Conservation (phyloP, 1,140 invertebrate species). For the Scaptomyza hsui region DNA sequence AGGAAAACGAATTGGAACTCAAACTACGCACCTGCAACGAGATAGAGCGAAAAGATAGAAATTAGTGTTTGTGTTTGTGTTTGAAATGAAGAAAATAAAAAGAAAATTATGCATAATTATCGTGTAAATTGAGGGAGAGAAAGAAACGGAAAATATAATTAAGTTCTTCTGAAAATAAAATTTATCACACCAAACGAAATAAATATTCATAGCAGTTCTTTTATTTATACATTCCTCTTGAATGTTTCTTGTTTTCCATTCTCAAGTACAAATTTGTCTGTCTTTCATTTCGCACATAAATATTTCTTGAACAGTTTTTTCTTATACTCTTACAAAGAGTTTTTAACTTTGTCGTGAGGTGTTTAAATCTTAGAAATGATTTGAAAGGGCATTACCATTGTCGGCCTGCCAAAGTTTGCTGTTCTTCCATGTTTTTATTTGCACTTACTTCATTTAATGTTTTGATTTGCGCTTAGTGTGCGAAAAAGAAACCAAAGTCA, state of each 20-base stretch:
- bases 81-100: neutral
- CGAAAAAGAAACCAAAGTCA: slow-evolving; percentile 73
- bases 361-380: neutral
- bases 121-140: neutral
- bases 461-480: slow-evolving; percentile 64
- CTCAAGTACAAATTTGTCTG: neutral
- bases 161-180: neutral
- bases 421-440: slow-evolving; percentile 47
- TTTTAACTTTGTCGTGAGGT: neutral
- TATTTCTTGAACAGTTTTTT: slow-evolving; percentile 14
- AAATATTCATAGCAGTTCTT: neutral
- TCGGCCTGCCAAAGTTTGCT: neutral
- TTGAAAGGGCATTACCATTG: neutral
- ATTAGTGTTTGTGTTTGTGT: slow-evolving; percentile 41
- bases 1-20: slow-evolving; percentile 9
- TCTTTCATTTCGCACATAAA: slow-evolving; percentile 1
- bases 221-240: neutral
- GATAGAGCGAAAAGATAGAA: slow-evolving; percentile 48
- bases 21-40: slow-evolving; percentile 68
- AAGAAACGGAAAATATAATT: neutral
- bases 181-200: neutral
- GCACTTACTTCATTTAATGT: slow-evolving; percentile 66
- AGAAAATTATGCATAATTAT: neutral
- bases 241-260: neutral
- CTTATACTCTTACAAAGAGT: neutral